Evolutionary conservation across 1,140 invertebrate species (phyloP).

Genomic region (Pygmarrhopalites habei): DNA sequence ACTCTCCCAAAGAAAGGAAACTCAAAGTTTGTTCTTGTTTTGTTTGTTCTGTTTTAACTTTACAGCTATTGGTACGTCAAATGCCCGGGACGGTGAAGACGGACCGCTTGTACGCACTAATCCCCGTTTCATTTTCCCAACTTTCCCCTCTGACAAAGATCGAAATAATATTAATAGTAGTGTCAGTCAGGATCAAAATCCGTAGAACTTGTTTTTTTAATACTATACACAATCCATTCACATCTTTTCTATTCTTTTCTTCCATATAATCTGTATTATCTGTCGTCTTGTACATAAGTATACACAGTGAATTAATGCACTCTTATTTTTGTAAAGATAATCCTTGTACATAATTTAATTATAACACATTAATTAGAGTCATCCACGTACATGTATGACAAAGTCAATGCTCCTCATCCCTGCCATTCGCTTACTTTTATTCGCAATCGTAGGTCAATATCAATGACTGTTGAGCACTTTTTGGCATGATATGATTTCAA

Average conservation of each 20-base stretch:
- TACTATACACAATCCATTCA: neutral
- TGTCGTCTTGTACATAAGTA: neutral
- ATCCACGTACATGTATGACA: too few relatives aligned
- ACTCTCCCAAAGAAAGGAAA: too few relatives aligned
- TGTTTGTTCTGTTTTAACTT: neutral
- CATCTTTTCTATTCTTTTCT: neutral
- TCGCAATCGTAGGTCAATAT: too few relatives aligned
- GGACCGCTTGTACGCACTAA: constrained; percentile 4
- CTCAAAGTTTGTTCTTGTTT: neutral
- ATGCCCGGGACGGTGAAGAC: neutral
- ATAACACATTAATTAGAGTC: too few relatives aligned
- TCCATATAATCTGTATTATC: neutral
- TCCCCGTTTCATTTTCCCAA: neutral
- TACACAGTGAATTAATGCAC: neutral
- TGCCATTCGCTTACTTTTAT: too few relatives aligned
- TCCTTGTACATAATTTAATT: too few relatives aligned
- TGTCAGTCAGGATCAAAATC: too few relatives aligned
- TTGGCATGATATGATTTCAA: too few relatives aligned
- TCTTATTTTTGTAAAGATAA: neutral
- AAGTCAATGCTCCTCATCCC: too few relatives aligned
- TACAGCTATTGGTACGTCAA: constrained; percentile 4
- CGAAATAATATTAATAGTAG: too few relatives aligned
- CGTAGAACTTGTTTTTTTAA: too few relatives aligned
- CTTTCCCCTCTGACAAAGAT: neutral
- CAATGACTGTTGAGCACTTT: too few relatives aligned